Conservation (phyloP, 2,797 vertebrate species). For the Halcyon leucocephala region DNA sequence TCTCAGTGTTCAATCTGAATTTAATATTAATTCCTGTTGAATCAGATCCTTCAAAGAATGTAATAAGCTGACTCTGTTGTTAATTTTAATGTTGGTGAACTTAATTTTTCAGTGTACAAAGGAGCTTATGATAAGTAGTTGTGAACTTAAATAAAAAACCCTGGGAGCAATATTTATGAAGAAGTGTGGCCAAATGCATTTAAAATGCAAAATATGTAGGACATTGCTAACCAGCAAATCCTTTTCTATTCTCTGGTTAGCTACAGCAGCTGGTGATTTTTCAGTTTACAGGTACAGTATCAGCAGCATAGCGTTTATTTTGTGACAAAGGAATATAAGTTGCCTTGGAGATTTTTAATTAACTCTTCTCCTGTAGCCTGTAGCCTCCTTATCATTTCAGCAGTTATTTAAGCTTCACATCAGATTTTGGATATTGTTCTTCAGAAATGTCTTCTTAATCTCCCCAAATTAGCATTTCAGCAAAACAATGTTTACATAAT, state of each 20-base stretch:
- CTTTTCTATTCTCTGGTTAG: constrained; percentile 11
- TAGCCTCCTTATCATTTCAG: constrained; percentile 70
- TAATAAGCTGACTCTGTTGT: constrained; percentile 11
- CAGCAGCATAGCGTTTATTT: constrained; percentile 59
- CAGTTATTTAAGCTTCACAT: constrained; percentile 71
- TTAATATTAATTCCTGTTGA: constrained; percentile 21
- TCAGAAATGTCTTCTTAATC: constrained; percentile 62
- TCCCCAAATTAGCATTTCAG: constrained; percentile 68
- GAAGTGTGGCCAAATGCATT: neutral
- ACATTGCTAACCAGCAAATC: constrained; percentile 9
- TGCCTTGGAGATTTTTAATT: constrained; percentile 80
- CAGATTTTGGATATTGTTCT: constrained; percentile 71
- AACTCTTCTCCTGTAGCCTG: constrained; percentile 70
- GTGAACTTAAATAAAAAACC: constrained; percentile 39
- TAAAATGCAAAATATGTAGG: constrained; percentile 42
- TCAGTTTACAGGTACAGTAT: constrained; percentile 69
- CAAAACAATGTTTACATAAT: constrained; percentile 33
- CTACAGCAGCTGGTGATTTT: constrained; percentile 50
- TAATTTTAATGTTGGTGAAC: constrained; percentile 54
- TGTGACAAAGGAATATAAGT: constrained; percentile 75
- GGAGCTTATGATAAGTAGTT: constrained; percentile 7
- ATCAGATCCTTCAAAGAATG: constrained; percentile 2
- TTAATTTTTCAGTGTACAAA: constrained; percentile 44
- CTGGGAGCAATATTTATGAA: constrained; percentile 23
- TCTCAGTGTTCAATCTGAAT: neutral